Evolutionary conservation across 2,888 invertebrate genomes (phyloP).

Genomic region (Cantharis lateralis): DNA sequence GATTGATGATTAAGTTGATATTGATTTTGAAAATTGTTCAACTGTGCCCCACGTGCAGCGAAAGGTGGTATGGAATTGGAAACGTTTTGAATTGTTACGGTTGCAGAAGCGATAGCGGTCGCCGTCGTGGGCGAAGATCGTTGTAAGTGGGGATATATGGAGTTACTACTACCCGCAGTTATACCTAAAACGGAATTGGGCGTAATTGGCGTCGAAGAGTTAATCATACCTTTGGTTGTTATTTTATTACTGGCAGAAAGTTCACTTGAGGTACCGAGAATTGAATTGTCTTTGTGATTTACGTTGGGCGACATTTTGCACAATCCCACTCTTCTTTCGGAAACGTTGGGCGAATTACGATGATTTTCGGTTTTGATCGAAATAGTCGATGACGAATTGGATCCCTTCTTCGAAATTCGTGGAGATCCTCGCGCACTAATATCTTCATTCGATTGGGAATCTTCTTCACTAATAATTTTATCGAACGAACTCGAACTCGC

Average conservation of each 20-base stretch:
- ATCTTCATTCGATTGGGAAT: conserved; percentile 73
- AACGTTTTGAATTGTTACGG: conserved; percentile 61
- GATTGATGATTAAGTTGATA: conserved; percentile 51
- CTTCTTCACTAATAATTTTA: conserved; percentile 74
- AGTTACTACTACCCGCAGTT: conserved; percentile 42
- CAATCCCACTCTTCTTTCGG: conserved; percentile 58
- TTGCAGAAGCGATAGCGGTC: conserved; percentile 63
- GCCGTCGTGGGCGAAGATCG: conserved; percentile 74
- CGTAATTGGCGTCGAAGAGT: conserved; percentile 62
- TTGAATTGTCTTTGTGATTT: conserved; percentile 61
- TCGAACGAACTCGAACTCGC: conserved; percentile 69
- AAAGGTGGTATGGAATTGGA: conserved; percentile 65
- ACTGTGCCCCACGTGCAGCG: conserved; percentile 60
- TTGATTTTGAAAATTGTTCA: conserved; percentile 51
- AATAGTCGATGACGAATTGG: conserved; percentile 42
- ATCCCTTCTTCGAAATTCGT: conserved; percentile 60
- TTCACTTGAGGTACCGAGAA: conserved; percentile 50
- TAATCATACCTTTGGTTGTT: conserved; percentile 67
- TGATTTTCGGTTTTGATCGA: conserved; percentile 58
- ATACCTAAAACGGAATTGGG: conserved; percentile 65
- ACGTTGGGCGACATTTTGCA: conserved; percentile 61
- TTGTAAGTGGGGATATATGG: conserved; percentile 64
- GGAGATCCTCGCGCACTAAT: conserved; percentile 62
- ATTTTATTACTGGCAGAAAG: conserved; percentile 59
- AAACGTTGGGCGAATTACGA: conserved; percentile 61